Evolutionary conservation across 2,797 vertebrate genomes (phyloP), one percentile per base, ranked within the genome.

Genomic region (Lophius americanus): DNA sequence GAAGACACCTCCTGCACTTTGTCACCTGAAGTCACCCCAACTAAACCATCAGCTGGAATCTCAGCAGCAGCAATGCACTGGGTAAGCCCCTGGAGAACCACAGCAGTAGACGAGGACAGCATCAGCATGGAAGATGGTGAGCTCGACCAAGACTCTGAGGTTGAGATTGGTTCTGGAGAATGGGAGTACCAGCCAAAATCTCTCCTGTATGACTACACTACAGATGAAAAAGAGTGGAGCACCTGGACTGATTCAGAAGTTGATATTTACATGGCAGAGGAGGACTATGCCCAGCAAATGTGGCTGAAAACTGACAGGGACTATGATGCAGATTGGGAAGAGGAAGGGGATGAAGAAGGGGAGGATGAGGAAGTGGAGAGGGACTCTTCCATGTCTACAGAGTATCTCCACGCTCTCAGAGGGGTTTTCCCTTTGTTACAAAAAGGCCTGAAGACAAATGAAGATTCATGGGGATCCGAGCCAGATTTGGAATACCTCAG

Each of bases 401-500:
- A 79, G 37, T 82, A 86, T 44, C 91, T 88, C 56, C 76, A 71
- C 1, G 89, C 88, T 47, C 90, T 94, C 50, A 88, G 79, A 80
- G 93, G 87, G 9, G 61, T 92, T 0, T 89, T 94, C 70, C 93
- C 93, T 7, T 59, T 93, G 60, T 48, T 89, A 84, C 81, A 92
- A 64, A 86, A 91, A 77, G 81, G 85, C 65, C 85, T 83, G 68
- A 88, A 82, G 0, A 50, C 56, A 0, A 89, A 91, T 9, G 89
- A 84, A 37, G 74, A 70, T 47, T 78, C 84, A 0, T 91, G 92
- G 70, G 89, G 94, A 51, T 95, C 95, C 0, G 93, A 95, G 4
- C 87, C 92, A 7, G 95, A 97, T 57, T 92, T 96, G 60, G 93
- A 95, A 69, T 89, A 93, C 77, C 92, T 96, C 69, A 92, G 95